These are phyloP conservation scores for Natator depressus DNA, from an alignment of 2,113 vertebrate genomes.

Conservation along the genomic window DNA sequence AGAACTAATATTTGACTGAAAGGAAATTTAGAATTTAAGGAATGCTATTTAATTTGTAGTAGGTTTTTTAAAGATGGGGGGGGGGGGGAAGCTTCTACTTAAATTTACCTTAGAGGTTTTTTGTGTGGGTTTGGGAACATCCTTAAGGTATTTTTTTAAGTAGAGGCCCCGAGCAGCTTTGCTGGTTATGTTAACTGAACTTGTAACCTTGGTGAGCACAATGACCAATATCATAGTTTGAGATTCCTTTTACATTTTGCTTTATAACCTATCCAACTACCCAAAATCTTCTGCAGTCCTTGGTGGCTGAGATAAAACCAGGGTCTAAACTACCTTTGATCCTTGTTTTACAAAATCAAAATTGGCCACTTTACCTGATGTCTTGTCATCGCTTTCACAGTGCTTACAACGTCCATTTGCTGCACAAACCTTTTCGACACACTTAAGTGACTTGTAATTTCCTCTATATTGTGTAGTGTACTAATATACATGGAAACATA, in stretches of 20 bases:
- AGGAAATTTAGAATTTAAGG: not conserved
- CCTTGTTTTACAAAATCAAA: not conserved
- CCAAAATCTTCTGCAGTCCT: not conserved
- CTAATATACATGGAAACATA: not conserved
- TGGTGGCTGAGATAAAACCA: not conserved
- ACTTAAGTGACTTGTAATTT: not conserved
- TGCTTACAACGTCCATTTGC: not conserved
- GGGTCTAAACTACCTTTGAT: not conserved
- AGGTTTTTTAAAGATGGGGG: too few relatives aligned
- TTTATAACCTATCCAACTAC: not conserved
- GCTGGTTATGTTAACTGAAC: not conserved
- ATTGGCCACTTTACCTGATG: not conserved
- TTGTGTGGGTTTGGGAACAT: too few relatives aligned
- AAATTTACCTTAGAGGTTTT: too few relatives aligned
- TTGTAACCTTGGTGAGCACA: not conserved
- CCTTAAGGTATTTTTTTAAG: not conserved
- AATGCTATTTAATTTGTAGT: not conserved
- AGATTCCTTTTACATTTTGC: not conserved
- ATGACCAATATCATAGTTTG: not conserved
- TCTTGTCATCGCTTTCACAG: accelerated
- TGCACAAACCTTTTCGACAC: not conserved
- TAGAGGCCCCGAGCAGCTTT: not conserved
- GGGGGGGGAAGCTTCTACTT: too few relatives aligned
- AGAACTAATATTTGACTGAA: not conserved
- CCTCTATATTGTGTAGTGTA: not conserved